Percentiles rank a stretch among this genome's conserved stretches.
Conservation (phyloP, 2,888 invertebrate species). For the Tubulanus polymorphus region DNA sequence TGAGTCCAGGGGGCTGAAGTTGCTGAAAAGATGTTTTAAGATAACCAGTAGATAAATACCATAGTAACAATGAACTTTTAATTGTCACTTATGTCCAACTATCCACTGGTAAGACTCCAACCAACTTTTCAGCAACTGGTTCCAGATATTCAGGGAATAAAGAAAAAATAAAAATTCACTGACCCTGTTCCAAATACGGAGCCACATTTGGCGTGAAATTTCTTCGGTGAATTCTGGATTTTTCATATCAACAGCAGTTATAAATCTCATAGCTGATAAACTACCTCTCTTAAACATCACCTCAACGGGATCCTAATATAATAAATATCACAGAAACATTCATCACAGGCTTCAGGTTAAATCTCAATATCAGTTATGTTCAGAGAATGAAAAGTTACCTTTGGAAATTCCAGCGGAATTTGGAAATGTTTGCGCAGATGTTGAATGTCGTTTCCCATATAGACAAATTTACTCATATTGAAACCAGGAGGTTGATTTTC, state of each 20-base stretch:
- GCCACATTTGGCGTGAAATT: constrained; percentile 49
- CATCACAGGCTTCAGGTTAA: no score
- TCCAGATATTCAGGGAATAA: no score
- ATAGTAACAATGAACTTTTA: no score
- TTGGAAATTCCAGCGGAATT: constrained; percentile 47
- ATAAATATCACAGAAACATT: background rate
- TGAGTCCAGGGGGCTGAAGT: no score
- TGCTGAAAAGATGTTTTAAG: no score
- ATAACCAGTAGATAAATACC: no score
- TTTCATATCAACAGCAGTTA: constrained; percentile 48
- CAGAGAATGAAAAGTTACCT: constrained; percentile 25
- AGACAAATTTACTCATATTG: constrained; percentile 46
- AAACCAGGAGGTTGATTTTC: constrained; percentile 53
- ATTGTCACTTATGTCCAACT: no score
- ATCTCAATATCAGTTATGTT: no score
- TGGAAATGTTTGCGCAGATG: constrained; percentile 45
- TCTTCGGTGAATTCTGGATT: constrained; percentile 40
- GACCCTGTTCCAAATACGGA: constrained; percentile 47
- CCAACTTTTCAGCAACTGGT: no score
- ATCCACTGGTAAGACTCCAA: no score
- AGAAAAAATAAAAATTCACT: no score
- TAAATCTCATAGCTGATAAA: constrained; percentile 45
- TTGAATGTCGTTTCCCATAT: constrained; percentile 49
- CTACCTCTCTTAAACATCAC: constrained; percentile 47
- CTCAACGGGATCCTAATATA: constrained; percentile 33